Conservation (phyloP, 1,140 invertebrate species). For the Orius laevigatus region DNA sequence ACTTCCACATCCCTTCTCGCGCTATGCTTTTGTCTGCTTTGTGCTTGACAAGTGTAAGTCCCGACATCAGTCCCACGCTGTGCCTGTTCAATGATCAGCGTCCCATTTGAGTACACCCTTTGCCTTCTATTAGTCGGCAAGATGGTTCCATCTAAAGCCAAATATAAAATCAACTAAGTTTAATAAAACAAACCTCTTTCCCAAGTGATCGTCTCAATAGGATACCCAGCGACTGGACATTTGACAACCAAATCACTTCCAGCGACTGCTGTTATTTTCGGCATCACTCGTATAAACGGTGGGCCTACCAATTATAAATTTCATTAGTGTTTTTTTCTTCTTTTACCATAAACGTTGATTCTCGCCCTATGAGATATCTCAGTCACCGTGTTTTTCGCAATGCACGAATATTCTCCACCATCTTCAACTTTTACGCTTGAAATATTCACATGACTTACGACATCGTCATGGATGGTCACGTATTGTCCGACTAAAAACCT, state of each 20-base stretch:
- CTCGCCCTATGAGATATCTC: constrained; percentile 59
- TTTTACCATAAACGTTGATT: constrained; percentile 71
- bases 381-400: constrained; percentile 64
- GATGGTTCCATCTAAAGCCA: constrained; percentile 48
- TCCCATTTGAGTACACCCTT: constrained; percentile 71
- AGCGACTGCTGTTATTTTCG: constrained; percentile 76
- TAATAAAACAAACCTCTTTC: constrained; percentile 52
- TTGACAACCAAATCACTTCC: constrained; percentile 70
- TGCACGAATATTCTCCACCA: constrained; percentile 80
- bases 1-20: constrained; percentile 67
- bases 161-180: constrained; percentile 17
- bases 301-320: constrained; percentile 34
- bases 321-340: not conserved
- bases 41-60: constrained; percentile 76
- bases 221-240: constrained; percentile 86
- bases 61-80: constrained; percentile 60
- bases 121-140: constrained; percentile 75
- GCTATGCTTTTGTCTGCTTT: constrained; percentile 63
- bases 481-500: constrained; percentile 78
- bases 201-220: constrained; percentile 75
- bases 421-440: constrained; percentile 74
- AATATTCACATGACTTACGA: constrained; percentile 84
- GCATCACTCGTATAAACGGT: constrained; percentile 78
- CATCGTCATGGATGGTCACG: constrained; percentile 62
- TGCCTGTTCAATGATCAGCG: constrained; percentile 65